Base-by-base conservation (phyloP, 2,888 invertebrate genomes). In the Sinodicranocentrus sp. region DNA sequence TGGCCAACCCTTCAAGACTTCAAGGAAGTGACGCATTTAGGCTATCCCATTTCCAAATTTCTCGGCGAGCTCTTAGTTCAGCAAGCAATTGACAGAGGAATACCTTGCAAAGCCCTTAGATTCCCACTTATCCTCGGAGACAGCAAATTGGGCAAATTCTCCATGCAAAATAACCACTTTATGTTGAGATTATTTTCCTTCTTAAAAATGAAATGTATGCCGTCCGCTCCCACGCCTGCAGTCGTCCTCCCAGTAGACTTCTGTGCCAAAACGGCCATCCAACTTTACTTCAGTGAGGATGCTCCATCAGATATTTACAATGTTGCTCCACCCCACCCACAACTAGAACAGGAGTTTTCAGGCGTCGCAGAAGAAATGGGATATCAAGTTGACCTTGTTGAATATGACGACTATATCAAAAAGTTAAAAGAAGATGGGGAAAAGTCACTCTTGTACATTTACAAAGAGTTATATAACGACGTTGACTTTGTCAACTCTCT, bases 11-110 rank as follows among this genome's bases (percentile, higher is more conserved):
- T 70, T 13, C 71, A 73, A 10, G 82, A 84, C 5, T 75, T 84
- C 28, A 57, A 75, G 5, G 21, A 65, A 48, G 61, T 78, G 1
- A 73, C 79, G 0, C 54, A 70, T 25, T 57, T 54, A 26, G 86
- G 83, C 15, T 85, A 85, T 21, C 75, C 83, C 23, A 54, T 84
- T 67, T 84, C 84, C 44, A 86, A 86, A 61, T 77, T 67, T 23
- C 61, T 84, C 0, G 67, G 67, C 21, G 86, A 86, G 21, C 57
- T 75, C 13, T 59, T 86, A 1, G 63, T 84, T 0, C 28, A 67
- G 1, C 76, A 86, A 57, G 86, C 84, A 2, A 73, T 80, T 21
- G 17, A 39, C 10, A 33, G 86, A n/a, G 84, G 84, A 8, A 79
- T 86, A 3, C 84, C 86, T 1, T 79, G 79, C 78, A 84, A 84